A percentile compares a stretch with the other conserved stretches of the same genome.
phyloP scores from a whole-genome alignment of 2,113 vertebrate species.

The Apeltes quadracus region DNA sequence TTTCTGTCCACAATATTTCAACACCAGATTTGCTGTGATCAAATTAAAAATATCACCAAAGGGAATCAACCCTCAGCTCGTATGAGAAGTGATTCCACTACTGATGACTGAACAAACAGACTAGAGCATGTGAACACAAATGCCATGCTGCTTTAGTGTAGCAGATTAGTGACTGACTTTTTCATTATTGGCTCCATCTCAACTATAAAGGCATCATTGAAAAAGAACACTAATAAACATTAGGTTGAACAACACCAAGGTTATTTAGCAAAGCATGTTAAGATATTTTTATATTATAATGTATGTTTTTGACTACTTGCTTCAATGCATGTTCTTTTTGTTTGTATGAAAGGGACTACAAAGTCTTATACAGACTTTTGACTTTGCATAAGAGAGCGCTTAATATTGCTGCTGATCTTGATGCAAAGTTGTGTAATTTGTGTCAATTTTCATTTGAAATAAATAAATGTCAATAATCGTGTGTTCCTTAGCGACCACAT shows the following conservation, averaged over 20 bases:
- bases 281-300: constrained; percentile 63
- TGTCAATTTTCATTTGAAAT: constrained; percentile 26
- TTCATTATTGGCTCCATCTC: neutral
- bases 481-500: neutral
- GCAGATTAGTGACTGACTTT: neutral
- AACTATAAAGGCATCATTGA: constrained; percentile 6
- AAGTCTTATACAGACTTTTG: constrained; percentile 10
- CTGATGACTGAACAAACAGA: constrained; percentile 14
- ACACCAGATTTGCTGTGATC: neutral
- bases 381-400: constrained; percentile 21
- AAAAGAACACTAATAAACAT: constrained; percentile 7
- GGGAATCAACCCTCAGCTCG: neutral
- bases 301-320: constrained; percentile 27
- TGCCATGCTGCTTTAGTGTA: neutral
- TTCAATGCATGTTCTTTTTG: constrained; percentile 51
- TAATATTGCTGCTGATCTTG: constrained; percentile 20
- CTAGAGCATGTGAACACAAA: constrained; percentile 18
- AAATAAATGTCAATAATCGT: constrained; percentile 23
- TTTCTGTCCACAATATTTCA: neutral
- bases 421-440: constrained; percentile 13
- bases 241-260: constrained; percentile 33
- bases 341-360: constrained; percentile 22
- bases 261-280: constrained; percentile 39
- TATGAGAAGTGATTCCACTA: neutral
- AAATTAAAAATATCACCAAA: constrained; percentile 22